Conservation (phyloP, 2,113 vertebrate species). For the Elanus axillaris region DNA sequence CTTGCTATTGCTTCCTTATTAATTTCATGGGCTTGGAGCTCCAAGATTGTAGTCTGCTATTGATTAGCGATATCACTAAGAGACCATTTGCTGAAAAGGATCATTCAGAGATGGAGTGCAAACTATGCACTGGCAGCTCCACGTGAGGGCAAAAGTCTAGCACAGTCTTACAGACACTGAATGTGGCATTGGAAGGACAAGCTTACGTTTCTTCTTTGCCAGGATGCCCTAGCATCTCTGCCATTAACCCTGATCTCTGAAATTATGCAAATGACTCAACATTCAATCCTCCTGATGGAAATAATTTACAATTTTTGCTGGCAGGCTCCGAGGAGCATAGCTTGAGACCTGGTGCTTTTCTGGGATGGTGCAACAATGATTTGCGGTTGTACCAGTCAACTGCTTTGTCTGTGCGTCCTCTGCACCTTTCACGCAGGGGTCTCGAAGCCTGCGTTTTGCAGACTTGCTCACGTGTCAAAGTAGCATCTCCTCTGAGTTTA, state of each 20-base stretch:
- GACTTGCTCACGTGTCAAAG: background rate
- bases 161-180: background rate
- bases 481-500: background rate
- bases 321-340: background rate
- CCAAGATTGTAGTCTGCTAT: background rate
- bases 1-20: background rate
- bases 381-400: background rate
- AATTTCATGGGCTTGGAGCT: background rate
- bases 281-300: background rate
- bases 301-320: background rate
- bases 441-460: fast-evolving
- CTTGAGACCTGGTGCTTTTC: background rate
- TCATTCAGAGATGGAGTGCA: background rate
- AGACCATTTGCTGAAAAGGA: background rate
- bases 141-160: background rate
- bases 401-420: background rate
- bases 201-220: background rate
- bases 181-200: background rate
- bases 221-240: background rate
- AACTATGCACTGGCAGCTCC: background rate
- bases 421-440: background rate
- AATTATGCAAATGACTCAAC: background rate
- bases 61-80: background rate
- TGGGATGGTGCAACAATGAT: background rate
- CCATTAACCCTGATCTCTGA: background rate